Evolutionary conservation across 1,140 invertebrate genomes (phyloP).

Genomic region (Dufourea novaeangliae): DNA sequence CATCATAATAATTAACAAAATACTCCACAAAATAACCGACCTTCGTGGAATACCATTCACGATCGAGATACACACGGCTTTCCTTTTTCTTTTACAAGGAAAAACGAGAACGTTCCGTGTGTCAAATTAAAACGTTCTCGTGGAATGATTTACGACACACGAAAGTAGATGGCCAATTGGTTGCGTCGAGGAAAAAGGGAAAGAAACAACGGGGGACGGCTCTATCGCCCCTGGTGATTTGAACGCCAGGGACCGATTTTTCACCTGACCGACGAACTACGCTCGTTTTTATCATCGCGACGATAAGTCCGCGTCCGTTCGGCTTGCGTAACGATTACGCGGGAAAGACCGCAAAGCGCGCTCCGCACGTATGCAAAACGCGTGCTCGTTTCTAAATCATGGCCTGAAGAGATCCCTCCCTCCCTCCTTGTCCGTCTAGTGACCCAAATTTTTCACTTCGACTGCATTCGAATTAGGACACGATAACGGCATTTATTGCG

Average conservation of each 20-base stretch:
- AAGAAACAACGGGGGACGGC: background rate
- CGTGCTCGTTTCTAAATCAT: conserved; percentile 9
- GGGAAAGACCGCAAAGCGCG: conserved; percentile 32
- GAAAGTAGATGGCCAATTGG: conserved; percentile 29
- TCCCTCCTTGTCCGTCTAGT: background rate
- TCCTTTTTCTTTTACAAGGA: background rate
- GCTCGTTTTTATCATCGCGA: conserved; percentile 62
- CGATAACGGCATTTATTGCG: too few species aligned
- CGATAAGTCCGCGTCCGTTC: conserved; percentile 63
- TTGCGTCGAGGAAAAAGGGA: background rate
- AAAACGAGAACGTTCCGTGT: background rate
- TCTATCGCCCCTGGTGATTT: background rate
- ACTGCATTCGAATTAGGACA: too few species aligned
- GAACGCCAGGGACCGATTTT: conserved; percentile 24
- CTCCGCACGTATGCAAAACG: conserved; percentile 38
- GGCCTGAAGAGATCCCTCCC: background rate
- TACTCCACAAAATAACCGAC: background rate
- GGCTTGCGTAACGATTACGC: conserved; percentile 59
- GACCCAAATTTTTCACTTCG: background rate
- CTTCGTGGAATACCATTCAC: background rate
- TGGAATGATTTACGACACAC: background rate
- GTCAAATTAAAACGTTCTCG: background rate
- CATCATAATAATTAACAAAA: background rate
- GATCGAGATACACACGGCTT: background rate
- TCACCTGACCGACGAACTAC: background rate